phyloP scores from a whole-genome alignment of 2,888 invertebrate genomes.

The Teleiodes luculella region DNA sequence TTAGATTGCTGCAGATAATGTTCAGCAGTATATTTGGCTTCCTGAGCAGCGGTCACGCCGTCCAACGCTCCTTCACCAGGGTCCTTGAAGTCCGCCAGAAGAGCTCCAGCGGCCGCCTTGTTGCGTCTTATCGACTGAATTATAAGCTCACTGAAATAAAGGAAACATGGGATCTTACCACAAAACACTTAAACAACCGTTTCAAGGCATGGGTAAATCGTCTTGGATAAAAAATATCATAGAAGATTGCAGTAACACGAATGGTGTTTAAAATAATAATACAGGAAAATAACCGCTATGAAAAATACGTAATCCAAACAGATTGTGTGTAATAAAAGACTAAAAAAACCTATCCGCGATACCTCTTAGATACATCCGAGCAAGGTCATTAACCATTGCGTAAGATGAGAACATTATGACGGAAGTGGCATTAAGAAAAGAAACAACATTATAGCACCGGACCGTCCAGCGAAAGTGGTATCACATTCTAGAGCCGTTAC shows the following conservation, averaged over 20 bases:
- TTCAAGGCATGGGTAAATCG: too few relatives aligned
- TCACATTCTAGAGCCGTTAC: neutral
- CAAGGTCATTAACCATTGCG: constrained; percentile 8
- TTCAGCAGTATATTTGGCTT: constrained; percentile 70
- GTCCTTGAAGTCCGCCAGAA: constrained; percentile 84
- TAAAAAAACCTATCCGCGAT: neutral
- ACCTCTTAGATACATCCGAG: neutral
- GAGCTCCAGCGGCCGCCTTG: constrained; percentile 83
- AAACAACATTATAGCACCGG: neutral
- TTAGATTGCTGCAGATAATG: constrained; percentile 65
- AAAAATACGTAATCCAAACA: too few relatives aligned
- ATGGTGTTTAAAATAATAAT: too few relatives aligned
- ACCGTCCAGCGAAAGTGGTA: constrained; percentile 17
- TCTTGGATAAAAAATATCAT: too few relatives aligned
- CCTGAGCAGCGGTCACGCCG: constrained; percentile 75
- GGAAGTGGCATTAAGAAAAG: neutral
- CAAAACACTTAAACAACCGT: neutral
- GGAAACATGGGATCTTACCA: neutral
- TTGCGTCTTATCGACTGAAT: constrained; percentile 82
- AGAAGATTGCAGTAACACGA: too few relatives aligned
- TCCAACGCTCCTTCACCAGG: constrained; percentile 78
- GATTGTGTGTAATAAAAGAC: too few relatives aligned
- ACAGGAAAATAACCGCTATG: too few relatives aligned
- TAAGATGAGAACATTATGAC: neutral
- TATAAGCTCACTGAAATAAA: constrained; percentile 80